Evolutionary conservation across 2,888 invertebrate species (phyloP), one percentile per base, ranked within the genome.

Genomic region (Petrophora chlorosata): DNA sequence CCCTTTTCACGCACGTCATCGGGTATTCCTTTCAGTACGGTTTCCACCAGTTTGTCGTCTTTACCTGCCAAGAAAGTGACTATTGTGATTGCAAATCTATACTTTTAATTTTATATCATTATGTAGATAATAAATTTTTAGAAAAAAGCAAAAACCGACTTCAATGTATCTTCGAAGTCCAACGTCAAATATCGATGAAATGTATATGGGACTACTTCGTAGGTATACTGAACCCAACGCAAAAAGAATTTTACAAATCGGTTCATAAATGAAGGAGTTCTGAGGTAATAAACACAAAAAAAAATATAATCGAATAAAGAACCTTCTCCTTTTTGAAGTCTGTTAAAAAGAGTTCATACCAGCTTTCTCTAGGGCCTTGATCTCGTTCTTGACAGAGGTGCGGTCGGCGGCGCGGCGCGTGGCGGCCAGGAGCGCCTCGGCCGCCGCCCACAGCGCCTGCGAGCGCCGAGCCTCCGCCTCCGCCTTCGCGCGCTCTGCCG

Each of bases 361-460:
- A 30, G 96, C 94, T 72, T 93, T 92, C 70, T 92, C 91, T 23
- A 97, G 92, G 3, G 96, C 95, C 29, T 88, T 91, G 42, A 97
- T 91, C 87, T 97, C 95, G 44, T 92, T 95, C 92, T 75, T 93
- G 82, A 78, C 93, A 78, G 68, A 93, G 86, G 67, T n/a, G n/a
- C n/a, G n/a, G n/a, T n/a, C n/a, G n/a, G n/a, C 89, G 41, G 92
- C 90, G 5, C 94, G 92, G 49, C 94, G 92, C 3, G 98, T 92
- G 13, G 96, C 94, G 1, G 95, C 93, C 70, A 95, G 92, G 23
- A 99, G 89, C 2, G 97, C 94, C 70, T 98, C 97, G 67, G 97
- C 98, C 0, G 99, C 97, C 58, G 97, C 94, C 99, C 99, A 99
- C 60, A 99, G 91, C 16, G 96, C 93, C 81, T 98, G 98, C 0